Base-by-base conservation (phyloP, 2,888 invertebrate genomes). In the Xanthorhoe designata region DNA sequence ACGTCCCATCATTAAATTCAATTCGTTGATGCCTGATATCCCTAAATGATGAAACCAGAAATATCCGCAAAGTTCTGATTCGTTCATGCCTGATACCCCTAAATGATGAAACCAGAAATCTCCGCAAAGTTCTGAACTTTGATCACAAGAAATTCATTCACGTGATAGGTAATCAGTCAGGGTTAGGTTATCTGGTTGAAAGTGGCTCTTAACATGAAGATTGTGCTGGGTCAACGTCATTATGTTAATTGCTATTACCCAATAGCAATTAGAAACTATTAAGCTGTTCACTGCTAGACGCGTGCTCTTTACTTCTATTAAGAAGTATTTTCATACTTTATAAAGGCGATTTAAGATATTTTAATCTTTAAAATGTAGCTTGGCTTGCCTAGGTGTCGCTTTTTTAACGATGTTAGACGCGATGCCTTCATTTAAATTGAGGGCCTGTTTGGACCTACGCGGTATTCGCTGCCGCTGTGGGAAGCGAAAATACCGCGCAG, bases 131-230 rank as follows among this genome's bases (percentile, higher is more conserved):
- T 61, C 61, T 54, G 62, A 57, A 65, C 55, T 71, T 61, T 68
- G 70, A 61, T 66, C 66, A 57, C 54, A 55, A 45, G 55, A 68
- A 63, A 65, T 51, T 29, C 45, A 64, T 67, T 57, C 45, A 15
- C 64, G 64, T 71, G 64, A 71, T 69, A 64, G 32, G 32, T 58
- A 63, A 62, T 63, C 56, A 32, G 70, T 70, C 74, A 71, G 49
- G 56, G 68, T 53, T 58, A 67, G 52, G 18, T 60, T 62, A 64
- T 59, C 70, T 68, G 68, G 68, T 64, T 70, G 17, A 45, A 70
- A 63, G 58, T 61, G 62, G 68, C 64, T 66, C 51, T 63, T 57
- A 32, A 57, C 55, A 60, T 66, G 61, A 56, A 58, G 59, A 65
- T 71, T 67, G 58, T 51, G 55, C 59, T 50, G 64, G 66, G 59